Base-by-base conservation (phyloP, 1,140 invertebrate genomes). In the Nephotettix cincticeps region DNA sequence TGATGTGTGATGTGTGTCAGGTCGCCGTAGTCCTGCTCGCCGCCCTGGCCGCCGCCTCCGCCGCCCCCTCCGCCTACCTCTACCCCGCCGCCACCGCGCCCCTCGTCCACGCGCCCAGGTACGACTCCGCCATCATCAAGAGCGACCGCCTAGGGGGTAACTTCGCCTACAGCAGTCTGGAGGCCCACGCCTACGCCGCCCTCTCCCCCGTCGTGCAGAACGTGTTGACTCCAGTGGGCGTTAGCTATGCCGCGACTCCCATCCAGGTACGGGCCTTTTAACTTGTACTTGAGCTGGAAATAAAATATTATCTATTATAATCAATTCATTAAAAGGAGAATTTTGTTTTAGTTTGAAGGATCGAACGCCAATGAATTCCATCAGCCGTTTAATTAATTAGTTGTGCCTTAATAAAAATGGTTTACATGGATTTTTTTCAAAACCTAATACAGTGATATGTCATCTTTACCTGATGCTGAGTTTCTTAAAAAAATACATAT, bases 101-200 rank as follows among this genome's bases (percentile, higher is more conserved):
- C 23, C 67, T 84, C 9, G 75, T 83, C 45, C 79, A 85, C 40
- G 79, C 82, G 6, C 85, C 85, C 9, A 75, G 76, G 71, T 78
- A 82, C 69, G 85, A 86, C 78, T 83, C 80, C 61, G 85, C 85
- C 65, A 78, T 84, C 73, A 83, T 86, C 77, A 78, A 83, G 72
- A 82, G 79, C 25, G 83, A 86, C 74, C 77, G 84, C 4, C 72
- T 86, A 25, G 84, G 84, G 47, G 77, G 84, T 64, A 86, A 85
- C 81, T 86, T 86, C 76, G 83, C 85, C 32, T 86, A 86, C 79
- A 82, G 80, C 69, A 80, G 82, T 67, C 78, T 82, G 68, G 84
- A 86, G 76, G 81, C 80, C 58, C 84, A 85, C 75, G 84, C 85
- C 19, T 86, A 85, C 77, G 79, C 81, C 56, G 79, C 80, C n/a